Percentiles rank a stretch among this genome's conserved stretches.
phyloP scores from a whole-genome alignment of 2,113 vertebrate genomes.

The Phylloscopus trochilus region DNA sequence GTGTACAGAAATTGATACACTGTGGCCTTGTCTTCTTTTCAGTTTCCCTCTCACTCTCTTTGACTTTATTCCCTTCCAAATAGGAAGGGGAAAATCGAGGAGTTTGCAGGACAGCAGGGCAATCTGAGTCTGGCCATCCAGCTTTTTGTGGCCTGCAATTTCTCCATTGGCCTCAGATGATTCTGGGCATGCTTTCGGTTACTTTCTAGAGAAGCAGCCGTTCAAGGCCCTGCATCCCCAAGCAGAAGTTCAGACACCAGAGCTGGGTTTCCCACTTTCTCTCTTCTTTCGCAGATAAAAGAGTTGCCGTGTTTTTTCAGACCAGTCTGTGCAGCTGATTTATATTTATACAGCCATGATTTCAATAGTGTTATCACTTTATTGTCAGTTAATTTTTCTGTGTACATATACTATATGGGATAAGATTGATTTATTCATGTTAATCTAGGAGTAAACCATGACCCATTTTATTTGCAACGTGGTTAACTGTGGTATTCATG shows the following conservation, averaged over 20 bases:
- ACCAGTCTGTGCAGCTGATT: not conserved
- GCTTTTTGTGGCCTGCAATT: not conserved
- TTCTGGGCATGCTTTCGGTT: not conserved
- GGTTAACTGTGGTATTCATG: conserved; percentile 54
- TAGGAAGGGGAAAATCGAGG: not conserved
- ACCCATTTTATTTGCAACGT: conserved; percentile 50
- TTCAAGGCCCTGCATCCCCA: not conserved
- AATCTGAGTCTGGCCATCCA: not conserved
- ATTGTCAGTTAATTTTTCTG: conserved; percentile 60
- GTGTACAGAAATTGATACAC: not conserved
- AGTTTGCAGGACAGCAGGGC: not conserved
- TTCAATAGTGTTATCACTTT: conserved; percentile 39
- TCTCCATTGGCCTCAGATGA: not conserved
- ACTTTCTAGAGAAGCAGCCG: not conserved
- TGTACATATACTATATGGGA: not conserved
- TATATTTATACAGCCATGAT: not conserved
- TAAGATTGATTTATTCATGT: conserved; percentile 41
- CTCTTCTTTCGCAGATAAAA: conserved; percentile 28
- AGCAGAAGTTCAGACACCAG: not conserved
- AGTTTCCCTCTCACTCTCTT: not conserved
- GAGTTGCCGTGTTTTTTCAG: not conserved
- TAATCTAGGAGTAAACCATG: conserved; percentile 45
- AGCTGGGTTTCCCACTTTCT: conserved; percentile 15
- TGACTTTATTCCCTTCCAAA: not conserved
- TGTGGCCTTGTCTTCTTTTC: not conserved